Evolutionary conservation across 1,140 invertebrate species (phyloP).

Genomic region (Hesperophylax magnus): DNA sequence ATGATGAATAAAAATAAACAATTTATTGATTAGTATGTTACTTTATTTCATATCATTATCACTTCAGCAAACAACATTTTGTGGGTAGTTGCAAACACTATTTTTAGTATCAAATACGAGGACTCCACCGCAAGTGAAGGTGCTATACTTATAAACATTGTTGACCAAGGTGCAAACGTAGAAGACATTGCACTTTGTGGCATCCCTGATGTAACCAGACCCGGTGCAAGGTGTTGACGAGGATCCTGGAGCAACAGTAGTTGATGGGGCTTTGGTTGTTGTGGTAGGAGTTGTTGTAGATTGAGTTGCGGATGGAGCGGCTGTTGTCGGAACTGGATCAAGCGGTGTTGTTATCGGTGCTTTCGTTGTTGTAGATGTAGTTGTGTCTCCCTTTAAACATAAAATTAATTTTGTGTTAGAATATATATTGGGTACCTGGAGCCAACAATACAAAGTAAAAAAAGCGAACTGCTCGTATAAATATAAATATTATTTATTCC

Average conservation of each 20-base stretch:
- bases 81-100: conserved; percentile 31
- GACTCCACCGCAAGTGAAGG: not conserved
- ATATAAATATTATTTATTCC: no score
- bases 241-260: not conserved
- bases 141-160: not conserved
- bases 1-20: no score
- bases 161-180: conserved; percentile 8
- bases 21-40: no score
- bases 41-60: not conserved
- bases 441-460: no score
- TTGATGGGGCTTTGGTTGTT: not conserved
- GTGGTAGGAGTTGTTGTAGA: not conserved
- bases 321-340: not conserved
- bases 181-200: conserved; percentile 21
- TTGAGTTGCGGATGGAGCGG: not conserved
- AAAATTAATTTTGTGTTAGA: no score
- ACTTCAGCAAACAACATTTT: conserved; percentile 22
- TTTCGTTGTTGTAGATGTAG: no score
- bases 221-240: not conserved
- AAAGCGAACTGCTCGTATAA: no score
- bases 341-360: not conserved
- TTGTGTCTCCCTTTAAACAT: not conserved
- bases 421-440: no score
- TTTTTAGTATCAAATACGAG: conserved; percentile 12
- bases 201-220: conserved; percentile 13